phyloP scores from a whole-genome alignment of 2,113 vertebrate genomes.

The cat (Felis catus) region F.catus_Fca126_mat1.0 CM031415.1:14185501-14186000 shows the following conservation, averaged over 20 bases:
- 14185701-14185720: not conserved
- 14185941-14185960: accelerated
- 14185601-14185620: accelerated
- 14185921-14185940: accelerated
- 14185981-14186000: accelerated
- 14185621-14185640: not conserved
- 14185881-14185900: not conserved
- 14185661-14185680: not conserved
- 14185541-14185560: not conserved
- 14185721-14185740: no score
- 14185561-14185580: not conserved
- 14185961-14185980: accelerated
- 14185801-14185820: not conserved
- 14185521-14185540: not conserved
- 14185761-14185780: not conserved
- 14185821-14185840: not conserved
- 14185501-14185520: accelerated
- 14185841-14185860: not conserved
- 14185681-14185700: not conserved
- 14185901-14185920: not conserved
- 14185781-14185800: accelerated
- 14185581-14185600: not conserved
- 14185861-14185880: not conserved
- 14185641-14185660: accelerated
- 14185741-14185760: not conserved